Evolutionary conservation across 2,797 vertebrate species (phyloP).

Genomic region (Astyanax mexicanus): DNA sequence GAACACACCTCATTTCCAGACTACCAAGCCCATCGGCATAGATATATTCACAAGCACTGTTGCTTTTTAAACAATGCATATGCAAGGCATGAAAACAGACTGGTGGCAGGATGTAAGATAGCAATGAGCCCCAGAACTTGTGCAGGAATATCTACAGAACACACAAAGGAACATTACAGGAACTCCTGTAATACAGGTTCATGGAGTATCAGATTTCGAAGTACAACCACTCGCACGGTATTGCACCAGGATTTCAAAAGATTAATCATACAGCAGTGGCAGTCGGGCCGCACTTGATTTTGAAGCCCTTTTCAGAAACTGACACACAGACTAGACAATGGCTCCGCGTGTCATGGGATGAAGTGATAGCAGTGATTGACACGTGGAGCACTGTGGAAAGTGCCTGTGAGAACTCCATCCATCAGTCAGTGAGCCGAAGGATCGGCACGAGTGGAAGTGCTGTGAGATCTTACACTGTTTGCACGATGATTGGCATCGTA

Average conservation of each 20-base stretch:
- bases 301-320: neutral
- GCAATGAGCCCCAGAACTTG: no score
- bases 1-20: no score
- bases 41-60: no score
- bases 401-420: neutral
- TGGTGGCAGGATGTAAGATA: no score
- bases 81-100: no score
- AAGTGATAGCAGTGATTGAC: conserved; percentile 2
- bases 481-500: neutral
- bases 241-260: neutral
- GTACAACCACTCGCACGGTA: neutral
- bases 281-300: neutral
- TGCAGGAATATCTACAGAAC: no score
- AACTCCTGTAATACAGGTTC: neutral
- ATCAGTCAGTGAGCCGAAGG: neutral
- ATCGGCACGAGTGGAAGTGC: neutral
- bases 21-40: no score
- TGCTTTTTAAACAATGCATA: no score
- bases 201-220: neutral
- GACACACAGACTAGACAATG: neutral
- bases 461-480: neutral
- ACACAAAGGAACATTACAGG: no score
- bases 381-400: neutral
- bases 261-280: neutral
- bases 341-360: neutral